phyloP scores from a whole-genome alignment of 2,113 vertebrate species.

The Cyanoramphus novaezelandiae region DNA sequence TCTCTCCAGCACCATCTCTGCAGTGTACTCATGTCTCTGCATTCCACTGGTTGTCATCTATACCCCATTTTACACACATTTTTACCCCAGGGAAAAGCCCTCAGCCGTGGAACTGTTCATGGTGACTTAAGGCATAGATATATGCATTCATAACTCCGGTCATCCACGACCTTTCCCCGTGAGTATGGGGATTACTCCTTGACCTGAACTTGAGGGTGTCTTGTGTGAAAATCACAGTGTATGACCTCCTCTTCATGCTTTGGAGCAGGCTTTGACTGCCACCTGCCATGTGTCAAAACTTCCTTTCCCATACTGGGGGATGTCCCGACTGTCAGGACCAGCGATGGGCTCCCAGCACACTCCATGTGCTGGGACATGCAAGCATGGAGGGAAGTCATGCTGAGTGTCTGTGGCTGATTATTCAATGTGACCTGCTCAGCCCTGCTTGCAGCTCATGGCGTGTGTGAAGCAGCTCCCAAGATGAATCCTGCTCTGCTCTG shows the following conservation, averaged over 20 bases:
- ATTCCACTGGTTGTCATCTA: neutral
- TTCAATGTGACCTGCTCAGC: neutral
- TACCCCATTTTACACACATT: neutral
- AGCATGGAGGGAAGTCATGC: neutral
- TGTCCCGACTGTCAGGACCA: neutral
- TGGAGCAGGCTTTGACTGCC: neutral
- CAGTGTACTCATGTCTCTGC: neutral
- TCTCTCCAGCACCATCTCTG: neutral
- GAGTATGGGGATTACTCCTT: neutral
- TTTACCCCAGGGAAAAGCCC: neutral
- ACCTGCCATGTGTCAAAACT: neutral
- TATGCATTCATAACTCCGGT: neutral
- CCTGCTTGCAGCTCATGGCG: neutral
- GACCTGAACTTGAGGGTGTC: neutral
- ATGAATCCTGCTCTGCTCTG: neutral
- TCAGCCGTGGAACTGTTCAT: neutral
- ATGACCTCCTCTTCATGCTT: accelerated
- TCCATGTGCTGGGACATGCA: neutral
- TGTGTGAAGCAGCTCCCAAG: neutral
- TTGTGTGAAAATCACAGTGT: neutral
- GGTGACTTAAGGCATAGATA: neutral
- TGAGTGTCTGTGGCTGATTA: neutral
- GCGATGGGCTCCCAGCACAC: neutral
- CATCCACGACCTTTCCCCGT: neutral
- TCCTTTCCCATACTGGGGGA: neutral